These are phyloP conservation scores for Muscicapa comitata DNA, from an alignment of 2,797 vertebrate species.

Conservation along the genomic window DNA sequence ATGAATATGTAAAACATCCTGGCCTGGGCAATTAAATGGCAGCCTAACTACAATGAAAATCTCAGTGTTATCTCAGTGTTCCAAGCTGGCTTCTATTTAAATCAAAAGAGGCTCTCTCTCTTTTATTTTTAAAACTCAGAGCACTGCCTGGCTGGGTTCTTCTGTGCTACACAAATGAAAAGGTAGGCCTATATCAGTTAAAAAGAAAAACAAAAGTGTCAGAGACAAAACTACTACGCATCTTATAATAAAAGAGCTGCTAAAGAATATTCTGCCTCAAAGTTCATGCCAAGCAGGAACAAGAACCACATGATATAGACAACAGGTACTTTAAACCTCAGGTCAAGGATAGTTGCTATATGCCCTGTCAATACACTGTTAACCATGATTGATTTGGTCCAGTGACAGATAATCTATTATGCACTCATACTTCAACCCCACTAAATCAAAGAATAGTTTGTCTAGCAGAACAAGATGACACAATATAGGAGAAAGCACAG, in stretches of 20 bases:
- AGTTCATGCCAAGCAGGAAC: background rate
- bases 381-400: conserved; percentile 39
- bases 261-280: background rate
- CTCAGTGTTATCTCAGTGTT: background rate
- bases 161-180: background rate
- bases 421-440: conserved; percentile 13
- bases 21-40: background rate
- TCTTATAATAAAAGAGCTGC: background rate
- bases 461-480: conserved; percentile 32
- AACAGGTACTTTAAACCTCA: conserved; percentile 32
- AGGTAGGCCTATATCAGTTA: background rate
- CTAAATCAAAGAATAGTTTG: conserved; percentile 51
- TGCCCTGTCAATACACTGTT: conserved; percentile 38
- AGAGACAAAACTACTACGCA: background rate
- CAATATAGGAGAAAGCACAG: background rate
- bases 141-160: rapidly evolving
- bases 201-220: background rate
- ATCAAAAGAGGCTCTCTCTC: background rate
- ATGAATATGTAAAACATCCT: background rate
- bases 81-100: background rate
- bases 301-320: background rate
- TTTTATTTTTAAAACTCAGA: background rate
- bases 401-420: conserved; percentile 56
- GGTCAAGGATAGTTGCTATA: conserved; percentile 55
- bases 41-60: background rate